Evolutionary conservation across 1,140 invertebrate genomes (phyloP), one percentile per base, ranked within the genome.

Genomic region (Atopsyche davidsoni): DNA sequence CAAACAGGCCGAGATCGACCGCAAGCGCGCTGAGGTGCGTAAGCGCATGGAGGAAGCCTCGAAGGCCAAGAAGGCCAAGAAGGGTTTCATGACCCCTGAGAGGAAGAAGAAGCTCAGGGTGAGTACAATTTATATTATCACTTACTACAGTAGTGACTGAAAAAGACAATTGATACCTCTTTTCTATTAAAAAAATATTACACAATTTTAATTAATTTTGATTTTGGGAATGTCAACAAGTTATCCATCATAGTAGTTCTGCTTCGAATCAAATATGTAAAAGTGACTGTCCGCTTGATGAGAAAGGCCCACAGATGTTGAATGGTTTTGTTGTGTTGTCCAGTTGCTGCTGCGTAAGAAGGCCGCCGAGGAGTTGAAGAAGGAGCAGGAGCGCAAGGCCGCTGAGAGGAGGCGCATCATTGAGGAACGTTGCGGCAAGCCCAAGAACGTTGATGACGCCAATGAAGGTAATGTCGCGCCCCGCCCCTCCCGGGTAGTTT

Each of bases 341-440:
- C 66, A 90, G 87, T 82, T 97, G 79, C 79, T 99, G 77, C 81
- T 99, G 78, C 95, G 97, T 86, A 95, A 98, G 78, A 99, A 98
- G 83, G 96, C 96, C 67, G 96, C 96, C 63, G 96, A 99, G 76
- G 96, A 99, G 75, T 79, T 99, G 77, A 98, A 98, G 79, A 96
- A 96, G 70, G 95, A 99, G 79, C 96, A 98, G 73, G 93, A 97
- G 76, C 86, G 92, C 67, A 97, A 98, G 79, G 92, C 94, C 23
- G 91, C 92, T 58, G 96, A 98, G 73, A 91, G 95, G 69, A 95
- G 95, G 76, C 87, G 88, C 65, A 93, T 95, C 77, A 96, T 99
- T 72, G 90, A 94, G 71, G 87, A 96, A 70, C 80, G 94, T 66
- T 93, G 90, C 66, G 92, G 92, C 67, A 86, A 89, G 69, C 79